These are phyloP conservation scores for Agrotis puta DNA, from an alignment of 2,888 invertebrate species.

Conservation along the genomic window DNA sequence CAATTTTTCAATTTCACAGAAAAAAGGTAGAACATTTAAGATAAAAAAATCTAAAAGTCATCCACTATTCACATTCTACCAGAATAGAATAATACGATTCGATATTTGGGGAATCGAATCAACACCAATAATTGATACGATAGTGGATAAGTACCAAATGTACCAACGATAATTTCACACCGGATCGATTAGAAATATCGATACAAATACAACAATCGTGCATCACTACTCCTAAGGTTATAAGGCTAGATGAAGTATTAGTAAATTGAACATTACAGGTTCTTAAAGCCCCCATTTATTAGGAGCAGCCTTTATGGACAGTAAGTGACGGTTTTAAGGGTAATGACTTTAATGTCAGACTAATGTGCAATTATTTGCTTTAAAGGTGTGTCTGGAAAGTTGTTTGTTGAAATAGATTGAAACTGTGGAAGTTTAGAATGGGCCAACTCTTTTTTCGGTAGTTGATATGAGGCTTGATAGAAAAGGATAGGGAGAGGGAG, in stretches of 20 bases:
- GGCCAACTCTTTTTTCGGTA: neutral
- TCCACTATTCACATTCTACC: no score
- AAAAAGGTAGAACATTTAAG: no score
- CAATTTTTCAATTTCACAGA: no score
- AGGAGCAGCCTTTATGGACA: conserved; percentile 3
- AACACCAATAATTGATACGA: neutral
- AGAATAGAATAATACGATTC: no score
- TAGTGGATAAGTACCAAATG: no score
- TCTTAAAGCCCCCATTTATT: conserved; percentile 36
- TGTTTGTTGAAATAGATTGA: neutral
- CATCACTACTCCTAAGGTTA: conserved; percentile 12
- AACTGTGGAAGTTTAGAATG: neutral
- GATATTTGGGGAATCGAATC: neutral
- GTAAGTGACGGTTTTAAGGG: conserved; percentile 5
- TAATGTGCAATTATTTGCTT: conserved; percentile 11
- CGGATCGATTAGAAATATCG: neutral
- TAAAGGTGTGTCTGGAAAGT: neutral
- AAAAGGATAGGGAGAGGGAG: no score
- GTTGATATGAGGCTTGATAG: neutral
- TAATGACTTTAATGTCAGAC: conserved; percentile 3
- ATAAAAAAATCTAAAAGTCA: no score
- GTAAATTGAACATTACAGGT: conserved; percentile 43
- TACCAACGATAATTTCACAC: neutral
- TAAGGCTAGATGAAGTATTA: conserved; percentile 31
- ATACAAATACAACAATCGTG: neutral